Base-by-base conservation (phyloP, 2,797 vertebrate species). In the Tadarida brasiliensis region DNA sequence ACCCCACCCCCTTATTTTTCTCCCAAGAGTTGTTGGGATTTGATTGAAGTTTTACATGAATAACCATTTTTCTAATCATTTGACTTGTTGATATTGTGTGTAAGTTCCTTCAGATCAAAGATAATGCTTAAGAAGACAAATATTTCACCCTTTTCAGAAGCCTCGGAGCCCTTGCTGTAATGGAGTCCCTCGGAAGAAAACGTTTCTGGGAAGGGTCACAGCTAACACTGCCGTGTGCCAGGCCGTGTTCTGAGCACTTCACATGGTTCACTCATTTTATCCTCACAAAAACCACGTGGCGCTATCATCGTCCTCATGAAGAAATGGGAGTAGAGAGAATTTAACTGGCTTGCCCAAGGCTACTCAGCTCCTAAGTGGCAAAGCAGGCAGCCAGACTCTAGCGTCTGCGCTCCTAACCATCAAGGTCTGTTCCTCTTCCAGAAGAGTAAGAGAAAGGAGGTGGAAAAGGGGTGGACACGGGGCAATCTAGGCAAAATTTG, bases 61-160 rank as follows among this genome's bases (percentile, higher is more conserved):
- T 91, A 87, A 77, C n/a, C 5, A 93, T 33, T 68, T 68, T 68
- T 68, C 65, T 90, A 24, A 93, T 93, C 77, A 78, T 84, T 68
- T 87, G 56, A n/a, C 84, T 65, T 70, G 44, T 80, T 91, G 70
- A 61, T 87, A 67, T 51, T 92, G 57, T 28, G 11, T 17, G 17
- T 87, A 30, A 28, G 3, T 94, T 77, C n/a, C 47, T 71, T 26
- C 16, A 88, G 61, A 54, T 77, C 49, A 73, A 80, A 94, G 56
- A 68, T 35, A 90, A 73, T 70, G 16, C 39, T 94, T 59, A 90
- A 63, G 49, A 80, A 54, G 22, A 68, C 35, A 93, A 56, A 87
- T 33, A 65, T 54, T 92, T 82, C 47, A 85, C 15, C 4, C 63
- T 73, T 94, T 92, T 54, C 87, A 84, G 24, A 82, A 76, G 19